Evolutionary conservation across 2,113 vertebrate genomes (phyloP).

Genomic region (Prinia subflava): DNA sequence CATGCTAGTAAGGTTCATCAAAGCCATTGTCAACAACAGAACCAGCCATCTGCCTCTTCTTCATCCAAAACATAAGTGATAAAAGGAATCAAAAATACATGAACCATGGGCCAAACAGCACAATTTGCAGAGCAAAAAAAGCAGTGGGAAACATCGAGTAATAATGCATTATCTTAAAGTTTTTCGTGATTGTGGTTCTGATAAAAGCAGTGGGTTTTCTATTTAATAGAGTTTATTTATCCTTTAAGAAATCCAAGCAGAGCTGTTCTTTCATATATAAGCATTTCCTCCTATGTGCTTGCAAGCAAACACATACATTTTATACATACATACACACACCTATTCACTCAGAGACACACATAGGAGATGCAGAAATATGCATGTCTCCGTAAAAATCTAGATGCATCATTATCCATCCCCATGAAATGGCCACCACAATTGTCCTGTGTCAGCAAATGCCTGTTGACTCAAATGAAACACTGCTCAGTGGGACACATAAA

Average conservation of each 20-base stretch:
- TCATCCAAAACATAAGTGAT: not conserved
- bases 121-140: not conserved
- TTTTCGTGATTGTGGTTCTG: not conserved
- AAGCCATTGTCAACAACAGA: not conserved
- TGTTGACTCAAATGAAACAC: not conserved
- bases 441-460: not conserved
- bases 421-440: not conserved
- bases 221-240: not conserved
- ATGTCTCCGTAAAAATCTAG: not conserved
- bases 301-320: accelerated
- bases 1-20: not conserved
- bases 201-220: not conserved
- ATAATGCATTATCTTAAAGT: not conserved
- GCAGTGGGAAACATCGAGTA: not conserved
- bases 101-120: not conserved
- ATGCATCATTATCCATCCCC: accelerated
- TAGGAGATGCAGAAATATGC: not conserved
- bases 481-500: not conserved
- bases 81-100: not conserved
- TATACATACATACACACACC: accelerated
- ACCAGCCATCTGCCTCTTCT: not conserved
- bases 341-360: not conserved
- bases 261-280: not conserved
- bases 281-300: not conserved
- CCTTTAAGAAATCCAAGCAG: not conserved